Base-by-base conservation (phyloP, 92 coral and sea anemone species). In the Hydrozoanthus gracilis region DNA sequence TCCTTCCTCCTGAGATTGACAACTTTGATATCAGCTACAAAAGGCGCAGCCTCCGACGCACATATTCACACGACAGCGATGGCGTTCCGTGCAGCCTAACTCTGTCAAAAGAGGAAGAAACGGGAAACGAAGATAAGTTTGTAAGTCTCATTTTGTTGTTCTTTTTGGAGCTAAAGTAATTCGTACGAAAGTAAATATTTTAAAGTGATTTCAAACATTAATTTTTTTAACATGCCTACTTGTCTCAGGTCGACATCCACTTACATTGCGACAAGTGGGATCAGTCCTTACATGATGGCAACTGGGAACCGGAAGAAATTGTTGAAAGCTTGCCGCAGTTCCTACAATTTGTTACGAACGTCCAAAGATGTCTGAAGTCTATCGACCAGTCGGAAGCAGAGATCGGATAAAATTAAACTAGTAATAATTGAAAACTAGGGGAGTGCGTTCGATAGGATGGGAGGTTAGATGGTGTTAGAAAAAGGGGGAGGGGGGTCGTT, bases 221-320 rank as follows among this genome's bases (percentile, higher is more conserved):
- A 27, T 27, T n/a, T n/a, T n/a, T n/a, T n/a, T n/a, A n/a, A n/a
- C n/a, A n/a, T 27, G 39, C 39, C 39, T 27, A 27, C 39, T 27
- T 27, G 39, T 27, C 39, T 48, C 56, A 74, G 79, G 61, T 74
- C 20, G 79, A 74, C 51, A 74, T 74, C 56, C 61, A 74, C 79
- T 74, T 74, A 10, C 79, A 74, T 11, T 74, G 79, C 56, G 79
- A 74, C 79, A 60, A 74, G 46, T 74, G 79, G 79, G 79, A 74
- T 60, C 60, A 50, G 27, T 14, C 58, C 18, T 27, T 74, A 51
- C 79, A 50, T n/a, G 39, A 48, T 48, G 79, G 61, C 2, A 11
- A 50, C 61, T 74, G 79, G 79, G 79, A 74, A 74, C 79, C 79
- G 5, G 61, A 48, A 49, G 58, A 74, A 74, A 74, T 74, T n/a